A percentile compares a stretch with the other conserved stretches of the same genome.
Evolutionary conservation across 2,888 invertebrate species (phyloP).

Genomic region (Eueremaeus valkanovi): DNA sequence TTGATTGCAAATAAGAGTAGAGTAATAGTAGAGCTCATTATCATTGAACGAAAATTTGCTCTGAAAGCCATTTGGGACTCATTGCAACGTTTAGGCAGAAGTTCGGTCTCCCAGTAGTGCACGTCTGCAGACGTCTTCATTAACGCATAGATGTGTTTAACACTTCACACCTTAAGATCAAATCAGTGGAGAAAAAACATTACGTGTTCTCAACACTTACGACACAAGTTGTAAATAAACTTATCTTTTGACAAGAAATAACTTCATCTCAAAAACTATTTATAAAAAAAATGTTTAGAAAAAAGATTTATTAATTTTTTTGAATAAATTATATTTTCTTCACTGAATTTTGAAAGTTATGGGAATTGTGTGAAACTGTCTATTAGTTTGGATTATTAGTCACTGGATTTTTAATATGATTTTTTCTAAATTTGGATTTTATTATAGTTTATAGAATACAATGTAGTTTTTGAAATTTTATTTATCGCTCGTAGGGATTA

Average conservation of each 20-base stretch:
- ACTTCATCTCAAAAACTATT: background rate
- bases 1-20: background rate
- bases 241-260: conserved; percentile 13
- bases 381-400: background rate
- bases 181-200: conserved; percentile 1
- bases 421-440: conserved; percentile 15
- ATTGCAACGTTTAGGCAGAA: conserved; percentile 24
- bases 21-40: conserved; percentile 7
- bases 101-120: conserved; percentile 1
- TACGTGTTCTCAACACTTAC: conserved; percentile 4
- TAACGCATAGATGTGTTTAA: conserved; percentile 9
- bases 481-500: conserved; percentile 26
- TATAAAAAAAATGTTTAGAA: background rate
- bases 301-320: conserved; percentile 19
- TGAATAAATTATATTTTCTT: conserved; percentile 25
- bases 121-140: conserved; percentile 30
- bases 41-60: conserved; percentile 20
- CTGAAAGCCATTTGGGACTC: background rate
- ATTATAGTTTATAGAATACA: background rate
- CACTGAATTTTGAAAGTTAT: background rate
- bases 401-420: background rate
- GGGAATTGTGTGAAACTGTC: background rate
- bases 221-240: conserved; percentile 8
- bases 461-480: background rate
- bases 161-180: conserved; percentile 7